phyloP scores from a whole-genome alignment of 2,888 invertebrate genomes.

The Tipula lateralis region DNA sequence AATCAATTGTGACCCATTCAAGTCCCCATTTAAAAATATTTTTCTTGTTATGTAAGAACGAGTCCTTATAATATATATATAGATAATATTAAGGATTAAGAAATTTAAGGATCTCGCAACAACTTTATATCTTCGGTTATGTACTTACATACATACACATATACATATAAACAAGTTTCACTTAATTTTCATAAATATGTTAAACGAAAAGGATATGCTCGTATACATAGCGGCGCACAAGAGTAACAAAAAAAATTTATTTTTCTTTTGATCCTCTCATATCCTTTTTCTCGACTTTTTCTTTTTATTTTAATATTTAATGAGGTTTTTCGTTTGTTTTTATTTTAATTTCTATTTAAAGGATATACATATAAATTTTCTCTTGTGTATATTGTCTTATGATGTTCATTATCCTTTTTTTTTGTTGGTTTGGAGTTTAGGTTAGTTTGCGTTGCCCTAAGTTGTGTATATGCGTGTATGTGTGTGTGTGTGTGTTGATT shows the following conservation, averaged over 20 bases:
- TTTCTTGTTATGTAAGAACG: too few relatives aligned
- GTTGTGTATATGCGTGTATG: neutral
- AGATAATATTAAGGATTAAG: neutral
- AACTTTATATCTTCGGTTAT: neutral
- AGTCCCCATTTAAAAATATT: neutral
- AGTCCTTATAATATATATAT: too few relatives aligned
- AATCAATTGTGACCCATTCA: neutral
- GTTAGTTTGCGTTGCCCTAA: neutral
- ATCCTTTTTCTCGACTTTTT: neutral
- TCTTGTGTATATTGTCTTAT: neutral
- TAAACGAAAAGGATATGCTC: neutral
- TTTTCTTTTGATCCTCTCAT: conserved; percentile 6
- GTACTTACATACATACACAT: neutral
- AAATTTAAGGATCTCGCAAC: neutral
- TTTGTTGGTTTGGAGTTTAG: neutral
- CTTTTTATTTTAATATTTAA: conserved; percentile 5
- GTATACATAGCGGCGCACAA: neutral
- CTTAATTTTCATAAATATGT: conserved; percentile 11
- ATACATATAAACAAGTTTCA: neutral
- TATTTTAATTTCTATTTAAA: neutral
- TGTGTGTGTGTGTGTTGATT: neutral
- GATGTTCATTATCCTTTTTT: neutral
- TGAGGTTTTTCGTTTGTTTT: neutral
- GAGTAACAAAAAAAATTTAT: neutral
- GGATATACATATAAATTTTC: neutral